phyloP scores from a whole-genome alignment of 1,140 invertebrate genomes.

The Aphidius ervi region DNA sequence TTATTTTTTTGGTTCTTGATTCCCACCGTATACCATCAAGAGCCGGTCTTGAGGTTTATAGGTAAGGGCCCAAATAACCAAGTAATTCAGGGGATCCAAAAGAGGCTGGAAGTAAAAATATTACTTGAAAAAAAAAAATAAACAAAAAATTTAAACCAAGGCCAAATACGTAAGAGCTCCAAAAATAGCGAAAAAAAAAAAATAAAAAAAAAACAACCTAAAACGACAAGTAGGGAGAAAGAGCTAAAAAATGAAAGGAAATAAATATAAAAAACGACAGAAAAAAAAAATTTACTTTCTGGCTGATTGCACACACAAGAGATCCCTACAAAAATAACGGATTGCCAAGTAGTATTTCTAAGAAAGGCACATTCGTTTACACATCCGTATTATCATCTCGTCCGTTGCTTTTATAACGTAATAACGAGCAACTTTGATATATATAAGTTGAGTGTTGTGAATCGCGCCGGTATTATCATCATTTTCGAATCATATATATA shows the following conservation, averaged over 20 bases:
- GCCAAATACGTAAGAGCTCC: slow-evolving; percentile 22
- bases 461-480: slow-evolving; percentile 4
- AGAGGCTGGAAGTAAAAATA: neutral
- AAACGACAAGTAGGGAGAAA: too few relatives aligned
- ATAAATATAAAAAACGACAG: slow-evolving; percentile 8
- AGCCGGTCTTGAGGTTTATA: neutral
- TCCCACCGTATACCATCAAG: too few relatives aligned
- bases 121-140: slow-evolving; percentile 4
- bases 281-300: slow-evolving; percentile 3
- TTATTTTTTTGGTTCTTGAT: too few relatives aligned
- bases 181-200: neutral
- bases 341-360: slow-evolving; percentile 10
- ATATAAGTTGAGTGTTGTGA: slow-evolving; percentile 6
- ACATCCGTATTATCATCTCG: slow-evolving; percentile 10
- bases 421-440: slow-evolving; percentile 7
- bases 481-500: neutral
- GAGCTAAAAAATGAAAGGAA: neutral
- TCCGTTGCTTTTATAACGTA: slow-evolving; percentile 10
- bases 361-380: slow-evolving; percentile 7
- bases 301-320: slow-evolving; percentile 1
- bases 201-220: neutral
- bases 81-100: neutral
- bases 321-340: slow-evolving; percentile 15
- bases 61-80: slow-evolving; percentile 8
- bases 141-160: slow-evolving; percentile 10